phyloP scores from a whole-genome alignment of 1,140 invertebrate genomes.

The Rhopalosiphum maidis region DNA sequence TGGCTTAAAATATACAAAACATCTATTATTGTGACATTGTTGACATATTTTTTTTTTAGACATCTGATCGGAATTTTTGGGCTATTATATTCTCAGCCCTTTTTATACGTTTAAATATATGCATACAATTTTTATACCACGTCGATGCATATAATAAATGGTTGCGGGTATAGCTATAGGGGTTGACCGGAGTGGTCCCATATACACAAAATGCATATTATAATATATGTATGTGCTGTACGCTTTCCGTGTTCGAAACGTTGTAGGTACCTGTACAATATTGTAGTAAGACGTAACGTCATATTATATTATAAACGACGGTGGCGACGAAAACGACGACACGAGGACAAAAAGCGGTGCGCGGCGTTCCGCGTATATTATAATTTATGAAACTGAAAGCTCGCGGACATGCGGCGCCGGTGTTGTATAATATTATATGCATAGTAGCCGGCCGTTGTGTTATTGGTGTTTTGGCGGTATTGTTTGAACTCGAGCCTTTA shows the following conservation, averaged over 20 bases:
- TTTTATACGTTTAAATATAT: neutral
- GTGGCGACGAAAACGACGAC: neutral
- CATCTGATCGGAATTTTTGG: neutral
- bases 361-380: neutral
- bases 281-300: slow-evolving; percentile 17
- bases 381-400: slow-evolving; percentile 29
- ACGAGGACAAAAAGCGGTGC: slow-evolving; percentile 12
- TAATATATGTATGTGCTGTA: neutral
- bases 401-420: neutral
- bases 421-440: neutral
- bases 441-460: neutral
- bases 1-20: neutral
- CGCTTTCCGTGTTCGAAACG: neutral
- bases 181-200: neutral
- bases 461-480: slow-evolving; percentile 28
- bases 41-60: too few relatives aligned
- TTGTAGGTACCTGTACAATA: neutral
- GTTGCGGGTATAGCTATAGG: neutral
- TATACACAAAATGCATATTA: slow-evolving; percentile 1
- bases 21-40: neutral
- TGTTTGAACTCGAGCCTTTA: slow-evolving; percentile 26
- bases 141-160: neutral
- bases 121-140: neutral
- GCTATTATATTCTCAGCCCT: neutral
- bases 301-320: slow-evolving; percentile 25